These are phyloP conservation scores for Cerastis rubricosa DNA, from an alignment of 2,888 invertebrate species.

Conservation along the genomic window DNA sequence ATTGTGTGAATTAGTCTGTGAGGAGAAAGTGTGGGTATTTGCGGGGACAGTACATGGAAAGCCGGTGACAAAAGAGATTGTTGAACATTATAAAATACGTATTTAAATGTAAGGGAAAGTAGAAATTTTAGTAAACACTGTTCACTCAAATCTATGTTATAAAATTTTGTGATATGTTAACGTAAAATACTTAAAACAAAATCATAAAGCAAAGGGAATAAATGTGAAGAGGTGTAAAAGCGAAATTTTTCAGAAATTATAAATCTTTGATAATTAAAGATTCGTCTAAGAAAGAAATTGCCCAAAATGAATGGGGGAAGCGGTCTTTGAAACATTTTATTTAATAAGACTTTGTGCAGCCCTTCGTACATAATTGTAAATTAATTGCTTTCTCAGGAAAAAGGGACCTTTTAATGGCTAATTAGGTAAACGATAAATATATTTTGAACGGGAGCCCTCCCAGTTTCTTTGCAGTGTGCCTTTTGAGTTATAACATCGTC, in stretches of 20 bases:
- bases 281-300: conserved; percentile 80
- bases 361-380: conserved; percentile 88
- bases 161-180: background rate
- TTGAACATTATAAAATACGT: background rate
- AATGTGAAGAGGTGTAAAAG: conserved; percentile 40
- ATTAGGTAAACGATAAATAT: conserved; percentile 86
- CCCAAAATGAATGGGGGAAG: conserved; percentile 77
- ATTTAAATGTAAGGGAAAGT: background rate
- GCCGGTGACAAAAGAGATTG: background rate
- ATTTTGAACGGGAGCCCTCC: conserved; percentile 73
- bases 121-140: background rate
- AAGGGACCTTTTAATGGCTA: conserved; percentile 82
- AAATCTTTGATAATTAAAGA: conserved; percentile 76
- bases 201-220: conserved; percentile 18
- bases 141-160: background rate
- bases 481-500: conserved; percentile 62
- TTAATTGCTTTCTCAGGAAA: conserved; percentile 84
- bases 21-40: conserved; percentile 14
- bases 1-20: conserved; percentile 32
- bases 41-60: background rate
- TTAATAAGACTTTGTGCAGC: conserved; percentile 86
- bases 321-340: conserved; percentile 85
- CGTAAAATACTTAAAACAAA: conserved; percentile 14
- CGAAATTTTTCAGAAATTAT: conserved; percentile 48
- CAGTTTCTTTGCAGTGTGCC: conserved; percentile 66